Evolutionary conservation across 2,113 vertebrate species (phyloP).

Genomic region (Nansenia antarctica): DNA sequence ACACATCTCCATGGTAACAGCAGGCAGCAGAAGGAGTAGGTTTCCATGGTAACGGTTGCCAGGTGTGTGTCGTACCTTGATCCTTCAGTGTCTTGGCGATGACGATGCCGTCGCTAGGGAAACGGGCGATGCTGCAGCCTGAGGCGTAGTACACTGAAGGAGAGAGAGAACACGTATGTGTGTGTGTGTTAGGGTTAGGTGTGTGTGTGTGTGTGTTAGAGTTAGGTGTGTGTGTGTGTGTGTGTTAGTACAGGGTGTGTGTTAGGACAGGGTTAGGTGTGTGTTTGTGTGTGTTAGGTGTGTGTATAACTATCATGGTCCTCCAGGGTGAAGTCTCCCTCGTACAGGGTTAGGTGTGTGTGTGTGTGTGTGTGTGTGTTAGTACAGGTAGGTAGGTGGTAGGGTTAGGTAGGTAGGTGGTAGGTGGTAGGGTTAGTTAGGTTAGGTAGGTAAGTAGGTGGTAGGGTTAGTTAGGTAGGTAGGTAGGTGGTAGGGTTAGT

Average conservation of each 20-base stretch:
- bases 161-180: not conserved
- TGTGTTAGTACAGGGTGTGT: too few relatives aligned
- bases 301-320: constrained; percentile 98
- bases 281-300: not conserved
- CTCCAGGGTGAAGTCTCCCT: constrained; percentile 94
- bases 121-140: constrained; percentile 94
- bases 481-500: too few relatives aligned
- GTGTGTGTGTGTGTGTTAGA: not conserved
- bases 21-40: constrained; percentile 1
- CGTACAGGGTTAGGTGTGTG: constrained; percentile 85
- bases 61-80: constrained; percentile 81
- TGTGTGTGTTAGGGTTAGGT: not conserved
- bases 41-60: not conserved
- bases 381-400: too few relatives aligned
- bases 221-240: too few relatives aligned
- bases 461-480: too few relatives aligned
- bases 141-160: constrained; percentile 96
- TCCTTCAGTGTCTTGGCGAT: constrained; percentile 96
- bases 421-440: too few relatives aligned
- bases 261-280: too few relatives aligned
- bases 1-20: constrained; percentile 28
- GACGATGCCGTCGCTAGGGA: constrained; percentile 95
- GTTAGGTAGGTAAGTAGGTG: too few relatives aligned
- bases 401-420: too few relatives aligned
- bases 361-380: not conserved